phyloP scores from a whole-genome alignment of 2,888 invertebrate species.

The Hypomecis atomaria region DNA sequence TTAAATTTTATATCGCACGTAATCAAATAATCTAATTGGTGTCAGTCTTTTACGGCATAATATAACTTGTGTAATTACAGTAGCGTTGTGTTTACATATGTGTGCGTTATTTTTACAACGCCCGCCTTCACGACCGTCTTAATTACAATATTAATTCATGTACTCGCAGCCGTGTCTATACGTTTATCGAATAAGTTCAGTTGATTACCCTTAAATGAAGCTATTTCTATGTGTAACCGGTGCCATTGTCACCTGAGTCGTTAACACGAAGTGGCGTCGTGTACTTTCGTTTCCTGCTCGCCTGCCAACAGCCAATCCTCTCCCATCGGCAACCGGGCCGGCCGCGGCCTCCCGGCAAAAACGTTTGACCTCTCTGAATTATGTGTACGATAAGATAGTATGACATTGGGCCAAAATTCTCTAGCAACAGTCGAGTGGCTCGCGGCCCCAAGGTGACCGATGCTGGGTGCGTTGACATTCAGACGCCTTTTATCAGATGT shows the following conservation, averaged over 20 bases:
- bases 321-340: slow-evolving; percentile 31
- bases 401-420: slow-evolving; percentile 72
- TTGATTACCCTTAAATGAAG: slow-evolving; percentile 42
- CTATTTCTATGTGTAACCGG: slow-evolving; percentile 40
- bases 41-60: slow-evolving; percentile 42
- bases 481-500: slow-evolving; percentile 74
- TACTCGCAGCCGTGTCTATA: slow-evolving; percentile 25
- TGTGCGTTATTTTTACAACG: slow-evolving; percentile 34
- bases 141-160: slow-evolving; percentile 42
- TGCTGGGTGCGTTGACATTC: slow-evolving; percentile 77
- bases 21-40: slow-evolving; percentile 45
- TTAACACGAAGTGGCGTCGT: slow-evolving; percentile 38
- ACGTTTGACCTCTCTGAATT: slow-evolving; percentile 45
- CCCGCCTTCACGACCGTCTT: slow-evolving; percentile 38
- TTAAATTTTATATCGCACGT: slow-evolving; percentile 37
- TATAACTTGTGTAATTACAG: slow-evolving; percentile 39
- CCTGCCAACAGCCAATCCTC: slow-evolving; percentile 30
- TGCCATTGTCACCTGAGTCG: slow-evolving; percentile 33
- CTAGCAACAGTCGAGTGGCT: slow-evolving; percentile 59
- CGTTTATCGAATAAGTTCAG: slow-evolving; percentile 37
- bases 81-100: slow-evolving; percentile 31
- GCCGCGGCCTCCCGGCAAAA: slow-evolving; percentile 35
- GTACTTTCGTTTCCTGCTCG: slow-evolving; percentile 35
- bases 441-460: slow-evolving; percentile 77
- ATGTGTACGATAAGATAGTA: slow-evolving; percentile 60